Evolutionary conservation across 2,888 invertebrate species (phyloP).

Genomic region (Oscheius myriophilus): DNA sequence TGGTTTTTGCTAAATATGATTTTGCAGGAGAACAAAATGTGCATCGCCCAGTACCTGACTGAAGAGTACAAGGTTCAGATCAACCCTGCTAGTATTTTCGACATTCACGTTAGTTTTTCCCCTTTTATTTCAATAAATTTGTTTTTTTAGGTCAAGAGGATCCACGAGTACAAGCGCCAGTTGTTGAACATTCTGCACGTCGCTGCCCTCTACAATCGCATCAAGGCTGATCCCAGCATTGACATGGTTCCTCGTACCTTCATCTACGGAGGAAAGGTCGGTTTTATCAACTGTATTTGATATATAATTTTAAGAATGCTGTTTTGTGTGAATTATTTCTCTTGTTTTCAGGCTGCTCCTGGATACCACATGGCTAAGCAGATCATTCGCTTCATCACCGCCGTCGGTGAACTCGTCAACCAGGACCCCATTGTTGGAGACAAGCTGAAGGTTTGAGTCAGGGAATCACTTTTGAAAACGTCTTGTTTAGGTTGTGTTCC

Average conservation of each 20-base stretch:
- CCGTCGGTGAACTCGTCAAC: conserved; percentile 91
- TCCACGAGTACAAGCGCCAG: conserved; percentile 99
- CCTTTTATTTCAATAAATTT: background rate
- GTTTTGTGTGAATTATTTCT: too few relatives aligned
- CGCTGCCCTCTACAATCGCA: conserved; percentile 86
- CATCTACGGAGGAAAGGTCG: conserved; percentile 86
- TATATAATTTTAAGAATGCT: background rate
- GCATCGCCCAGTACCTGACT: conserved; percentile 85
- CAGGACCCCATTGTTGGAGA: conserved; percentile 98
- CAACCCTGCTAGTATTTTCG: conserved; percentile 94
- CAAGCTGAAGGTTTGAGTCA: conserved; percentile 79
- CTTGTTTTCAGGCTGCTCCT: conserved; percentile 83
- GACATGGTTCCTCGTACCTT: conserved; percentile 90
- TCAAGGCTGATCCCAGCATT: conserved; percentile 89
- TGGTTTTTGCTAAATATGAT: conserved; percentile 38
- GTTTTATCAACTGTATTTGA: conserved; percentile 66
- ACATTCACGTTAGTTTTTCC: conserved; percentile 77
- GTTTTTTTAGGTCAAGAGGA: conserved; percentile 86
- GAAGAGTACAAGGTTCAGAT: conserved; percentile 87
- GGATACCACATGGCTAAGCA: conserved; percentile 98
- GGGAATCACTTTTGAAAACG: background rate
- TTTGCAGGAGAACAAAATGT: conserved; percentile 86
- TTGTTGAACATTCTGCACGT: conserved; percentile 94
- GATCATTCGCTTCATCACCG: conserved; percentile 94
- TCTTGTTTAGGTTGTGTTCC: conserved; percentile 79